Evolutionary conservation across 2,888 invertebrate genomes (phyloP).

Genomic region (Protodeltote pygarga): DNA sequence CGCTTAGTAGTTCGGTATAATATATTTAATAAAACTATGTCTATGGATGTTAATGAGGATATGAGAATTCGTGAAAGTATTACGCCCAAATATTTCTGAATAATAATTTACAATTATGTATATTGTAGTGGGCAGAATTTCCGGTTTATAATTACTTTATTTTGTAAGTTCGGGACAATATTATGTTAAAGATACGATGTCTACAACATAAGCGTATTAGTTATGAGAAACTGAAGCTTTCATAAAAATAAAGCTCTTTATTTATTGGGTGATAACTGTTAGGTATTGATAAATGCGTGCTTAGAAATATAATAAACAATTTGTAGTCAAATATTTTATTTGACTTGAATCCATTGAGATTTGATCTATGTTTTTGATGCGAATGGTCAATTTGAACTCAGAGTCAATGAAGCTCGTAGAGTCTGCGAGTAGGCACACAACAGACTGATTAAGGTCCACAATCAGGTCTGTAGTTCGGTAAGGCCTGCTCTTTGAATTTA

Average conservation of each 20-base stretch:
- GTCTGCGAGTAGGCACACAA: slow-evolving; percentile 69
- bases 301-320: slow-evolving; percentile 23
- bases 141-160: slow-evolving; percentile 34
- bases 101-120: slow-evolving; percentile 27
- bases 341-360: slow-evolving; percentile 6
- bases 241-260: slow-evolving; percentile 30
- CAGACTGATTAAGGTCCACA: slow-evolving; percentile 84
- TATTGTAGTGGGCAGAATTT: slow-evolving; percentile 15
- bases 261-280: slow-evolving; percentile 38
- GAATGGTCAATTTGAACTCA: slow-evolving; percentile 31
- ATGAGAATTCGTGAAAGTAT: slow-evolving; percentile 20
- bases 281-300: slow-evolving; percentile 25
- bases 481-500: slow-evolving; percentile 85
- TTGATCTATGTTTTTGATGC: slow-evolving; percentile 7
- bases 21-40: slow-evolving; percentile 9
- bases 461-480: slow-evolving; percentile 85
- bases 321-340: slow-evolving; percentile 25
- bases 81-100: slow-evolving; percentile 13
- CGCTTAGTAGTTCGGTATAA: slow-evolving; percentile 16
- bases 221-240: slow-evolving; percentile 21
- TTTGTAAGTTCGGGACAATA: slow-evolving; percentile 24
- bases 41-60: slow-evolving; percentile 9
- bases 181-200: slow-evolving; percentile 24
- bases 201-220: slow-evolving; percentile 26
- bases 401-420: slow-evolving; percentile 28